Evolutionary conservation across 2,888 invertebrate species (phyloP), one percentile per base, ranked within the genome.

Genomic region (Xestoiulus laeticollis): DNA sequence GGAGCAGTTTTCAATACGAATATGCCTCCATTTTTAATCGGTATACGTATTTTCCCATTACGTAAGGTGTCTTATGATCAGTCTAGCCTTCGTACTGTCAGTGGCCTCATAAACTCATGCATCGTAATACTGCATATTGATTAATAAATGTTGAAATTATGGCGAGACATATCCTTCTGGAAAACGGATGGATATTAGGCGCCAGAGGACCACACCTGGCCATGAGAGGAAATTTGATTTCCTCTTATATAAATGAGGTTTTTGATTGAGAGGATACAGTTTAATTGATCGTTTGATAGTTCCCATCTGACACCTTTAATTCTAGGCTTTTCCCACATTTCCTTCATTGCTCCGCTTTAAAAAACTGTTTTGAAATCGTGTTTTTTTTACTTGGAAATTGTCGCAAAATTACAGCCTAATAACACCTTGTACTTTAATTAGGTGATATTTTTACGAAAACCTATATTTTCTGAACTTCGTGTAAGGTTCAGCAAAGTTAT

Each of bases 241-340:
- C 26, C 68, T 68, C 22, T 26, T 68, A 68, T 59, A 19, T 59
- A 59, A n/a, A 10, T 48, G 59, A 59, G n/a, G 59, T 59, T 19
- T 59, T 59, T 68, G 68, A 68, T 59, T 68, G 68, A 68, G 68
- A 26, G 19, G 68, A 68, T 8, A 68, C 26, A 68, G 68, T 68
- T 68, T 68, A 68, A 68, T 59, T n/a, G 22, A 68, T 68, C 68
- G 1, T 26, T 4, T 68, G 22, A 68, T 68, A 68, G 8, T 26
- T n/a, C 5, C 22, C 26, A 22, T 68, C 22, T 68, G 68, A 26
- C 68, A 68, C 26, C 22, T 26, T 68, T 68, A 68, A 10, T 26
- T 6, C 1, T 22, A 8, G 26, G 26, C 68, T 26, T 22, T n/a
- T 68, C 26, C 8, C 26, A 16, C 48, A 48, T 48, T 48, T 48